These are phyloP conservation scores for Enteromius thamalakanensis DNA, from an alignment of 2,797 vertebrate genomes.

Conservation along the genomic window DNA sequence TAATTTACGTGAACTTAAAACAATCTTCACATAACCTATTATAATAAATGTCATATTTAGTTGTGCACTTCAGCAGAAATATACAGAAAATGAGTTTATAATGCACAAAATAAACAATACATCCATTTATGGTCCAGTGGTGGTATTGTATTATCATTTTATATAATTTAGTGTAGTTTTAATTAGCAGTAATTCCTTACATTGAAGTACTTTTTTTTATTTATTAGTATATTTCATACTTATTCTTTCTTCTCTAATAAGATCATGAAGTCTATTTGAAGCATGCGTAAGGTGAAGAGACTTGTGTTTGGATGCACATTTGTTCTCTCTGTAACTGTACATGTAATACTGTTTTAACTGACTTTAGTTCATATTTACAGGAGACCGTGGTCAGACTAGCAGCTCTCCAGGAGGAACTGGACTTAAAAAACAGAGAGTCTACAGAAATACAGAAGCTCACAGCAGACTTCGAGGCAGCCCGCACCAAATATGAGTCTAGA, in stretches of 20 bases:
- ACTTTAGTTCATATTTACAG: slow-evolving; percentile 66
- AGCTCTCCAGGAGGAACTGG: slow-evolving; percentile 76
- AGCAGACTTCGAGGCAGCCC: slow-evolving; percentile 68
- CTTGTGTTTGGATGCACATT: neutral
- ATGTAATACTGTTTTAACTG: neutral
- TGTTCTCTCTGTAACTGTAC: neutral
- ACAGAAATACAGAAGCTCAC: slow-evolving; percentile 71
- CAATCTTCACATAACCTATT: too few species aligned
- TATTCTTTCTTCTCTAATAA: neutral
- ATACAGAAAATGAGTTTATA: too few species aligned
- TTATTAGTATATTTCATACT: neutral
- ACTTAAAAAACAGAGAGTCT: slow-evolving; percentile 77
- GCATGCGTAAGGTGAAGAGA: neutral
- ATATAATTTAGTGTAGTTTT: too few species aligned
- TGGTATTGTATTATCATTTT: too few species aligned
- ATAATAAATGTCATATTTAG: too few species aligned
- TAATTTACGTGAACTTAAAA: too few species aligned
- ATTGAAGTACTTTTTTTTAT: too few species aligned
- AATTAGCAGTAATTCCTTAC: too few species aligned
- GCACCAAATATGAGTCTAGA: slow-evolving; percentile 75
- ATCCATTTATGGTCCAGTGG: too few species aligned
- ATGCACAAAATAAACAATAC: too few species aligned
- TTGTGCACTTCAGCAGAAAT: too few species aligned
- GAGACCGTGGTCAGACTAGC: slow-evolving; percentile 71
- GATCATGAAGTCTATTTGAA: neutral